These are phyloP conservation scores for Smittia aterrima DNA, from an alignment of 2,888 invertebrate genomes.

Conservation along the genomic window DNA sequence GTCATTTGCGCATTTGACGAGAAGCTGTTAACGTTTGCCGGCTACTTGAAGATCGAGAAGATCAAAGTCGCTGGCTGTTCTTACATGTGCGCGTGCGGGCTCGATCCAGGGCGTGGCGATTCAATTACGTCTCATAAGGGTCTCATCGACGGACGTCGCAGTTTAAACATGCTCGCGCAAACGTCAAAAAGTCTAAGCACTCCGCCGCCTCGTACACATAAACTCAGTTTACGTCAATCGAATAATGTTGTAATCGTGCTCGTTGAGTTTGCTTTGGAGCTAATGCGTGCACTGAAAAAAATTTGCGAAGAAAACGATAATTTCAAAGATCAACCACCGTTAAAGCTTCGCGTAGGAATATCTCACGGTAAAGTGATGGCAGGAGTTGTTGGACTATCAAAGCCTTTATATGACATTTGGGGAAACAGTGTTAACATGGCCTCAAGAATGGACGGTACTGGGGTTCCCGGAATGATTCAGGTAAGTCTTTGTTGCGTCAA, in stretches of 20 bases:
- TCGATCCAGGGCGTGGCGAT: constrained; percentile 70
- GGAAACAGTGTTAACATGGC: constrained; percentile 96
- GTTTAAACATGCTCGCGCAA: constrained; percentile 51
- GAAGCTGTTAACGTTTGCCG: constrained; percentile 62
- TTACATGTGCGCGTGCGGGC: constrained; percentile 95
- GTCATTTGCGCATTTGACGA: constrained; percentile 93
- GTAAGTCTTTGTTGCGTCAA: constrained; percentile 50
- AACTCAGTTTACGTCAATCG: constrained; percentile 47
- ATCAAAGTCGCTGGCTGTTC: constrained; percentile 96
- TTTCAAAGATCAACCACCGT: constrained; percentile 55
- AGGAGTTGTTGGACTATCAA: constrained; percentile 90
- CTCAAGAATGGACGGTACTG: constrained; percentile 92
- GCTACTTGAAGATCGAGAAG: constrained; percentile 78
- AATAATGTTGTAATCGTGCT: constrained; percentile 59
- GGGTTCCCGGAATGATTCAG: constrained; percentile 75
- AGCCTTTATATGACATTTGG: constrained; percentile 96
- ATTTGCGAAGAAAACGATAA: constrained; percentile 61
- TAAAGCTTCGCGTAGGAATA: constrained; percentile 62
- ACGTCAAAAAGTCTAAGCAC: neutral
- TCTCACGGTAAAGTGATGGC: constrained; percentile 89
- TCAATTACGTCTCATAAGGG: constrained; percentile 56
- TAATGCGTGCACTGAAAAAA: constrained; percentile 64
- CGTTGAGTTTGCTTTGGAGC: constrained; percentile 70
- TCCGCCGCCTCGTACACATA: constrained; percentile 7
- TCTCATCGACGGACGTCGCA: constrained; percentile 49